Evolutionary conservation across 1,140 invertebrate genomes (phyloP).

Genomic region (Pogonomyrmex barbatus): DNA sequence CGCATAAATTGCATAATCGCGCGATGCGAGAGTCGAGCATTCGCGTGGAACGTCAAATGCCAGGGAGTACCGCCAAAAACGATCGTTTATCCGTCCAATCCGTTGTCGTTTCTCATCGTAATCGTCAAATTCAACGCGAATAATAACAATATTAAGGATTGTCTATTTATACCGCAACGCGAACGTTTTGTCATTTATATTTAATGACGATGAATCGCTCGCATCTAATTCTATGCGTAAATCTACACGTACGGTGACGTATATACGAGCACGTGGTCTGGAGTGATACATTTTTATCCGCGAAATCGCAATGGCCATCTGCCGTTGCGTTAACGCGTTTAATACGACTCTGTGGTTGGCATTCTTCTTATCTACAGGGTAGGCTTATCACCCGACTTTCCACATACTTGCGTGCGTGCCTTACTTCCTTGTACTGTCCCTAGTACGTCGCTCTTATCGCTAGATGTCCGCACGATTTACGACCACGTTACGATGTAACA

Average conservation of each 20-base stretch:
- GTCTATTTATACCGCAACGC: background rate
- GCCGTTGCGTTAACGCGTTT: background rate
- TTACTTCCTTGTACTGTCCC: background rate
- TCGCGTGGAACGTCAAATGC: background rate
- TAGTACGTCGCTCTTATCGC: background rate
- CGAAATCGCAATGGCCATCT: conserved; percentile 4
- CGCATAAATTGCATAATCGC: conserved; percentile 48
- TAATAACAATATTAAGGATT: background rate
- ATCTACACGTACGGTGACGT: background rate
- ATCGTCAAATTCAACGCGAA: background rate
- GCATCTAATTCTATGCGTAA: background rate
- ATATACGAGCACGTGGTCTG: background rate
- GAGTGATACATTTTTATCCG: conserved; percentile 22
- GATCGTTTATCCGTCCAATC: background rate
- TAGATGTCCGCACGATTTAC: conserved; percentile 13
- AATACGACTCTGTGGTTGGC: background rate
- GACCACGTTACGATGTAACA: background rate
- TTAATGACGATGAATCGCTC: background rate
- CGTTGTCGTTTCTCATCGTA: background rate
- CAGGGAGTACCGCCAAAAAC: background rate
- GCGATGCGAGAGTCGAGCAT: background rate
- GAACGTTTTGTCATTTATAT: background rate
- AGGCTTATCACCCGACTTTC: background rate
- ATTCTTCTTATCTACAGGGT: conserved; percentile 29
- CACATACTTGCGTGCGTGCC: background rate